These are phyloP conservation scores for Nettapus auritus DNA, from an alignment of 2,113 vertebrate species.

Conservation along the genomic window DNA sequence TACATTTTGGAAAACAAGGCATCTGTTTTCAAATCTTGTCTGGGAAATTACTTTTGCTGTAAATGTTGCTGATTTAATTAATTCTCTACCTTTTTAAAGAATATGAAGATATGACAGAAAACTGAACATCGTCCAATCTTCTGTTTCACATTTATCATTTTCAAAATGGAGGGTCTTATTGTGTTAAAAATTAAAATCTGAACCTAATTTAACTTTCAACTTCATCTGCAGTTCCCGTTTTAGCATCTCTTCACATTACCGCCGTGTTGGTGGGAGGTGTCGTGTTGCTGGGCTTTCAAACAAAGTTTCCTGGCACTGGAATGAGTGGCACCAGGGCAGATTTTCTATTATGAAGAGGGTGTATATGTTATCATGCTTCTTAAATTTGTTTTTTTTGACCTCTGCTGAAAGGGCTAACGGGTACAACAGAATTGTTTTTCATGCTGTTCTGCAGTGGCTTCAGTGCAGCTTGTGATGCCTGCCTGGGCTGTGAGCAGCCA, in stretches of 20 bases:
- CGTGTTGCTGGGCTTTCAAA: background rate
- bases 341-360: background rate
- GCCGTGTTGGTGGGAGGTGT: background rate
- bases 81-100: background rate
- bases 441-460: background rate
- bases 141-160: background rate
- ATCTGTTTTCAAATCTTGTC: background rate
- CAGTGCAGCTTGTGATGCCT: background rate
- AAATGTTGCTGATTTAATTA: background rate
- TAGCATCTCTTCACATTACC: background rate
- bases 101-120: background rate
- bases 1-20: background rate
- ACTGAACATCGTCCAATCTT: background rate
- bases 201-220: background rate
- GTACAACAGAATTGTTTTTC: background rate
- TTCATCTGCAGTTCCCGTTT: background rate
- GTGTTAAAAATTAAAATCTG: background rate
- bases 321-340: background rate
- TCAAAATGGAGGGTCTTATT: background rate
- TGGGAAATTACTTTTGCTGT: background rate
- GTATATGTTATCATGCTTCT: background rate
- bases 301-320: background rate
- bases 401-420: background rate
- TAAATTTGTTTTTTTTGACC: background rate
- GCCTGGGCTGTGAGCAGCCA: rapidly evolving